phyloP scores from a whole-genome alignment of 2,888 invertebrate genomes.

The Trachelus troglodyta region DNA sequence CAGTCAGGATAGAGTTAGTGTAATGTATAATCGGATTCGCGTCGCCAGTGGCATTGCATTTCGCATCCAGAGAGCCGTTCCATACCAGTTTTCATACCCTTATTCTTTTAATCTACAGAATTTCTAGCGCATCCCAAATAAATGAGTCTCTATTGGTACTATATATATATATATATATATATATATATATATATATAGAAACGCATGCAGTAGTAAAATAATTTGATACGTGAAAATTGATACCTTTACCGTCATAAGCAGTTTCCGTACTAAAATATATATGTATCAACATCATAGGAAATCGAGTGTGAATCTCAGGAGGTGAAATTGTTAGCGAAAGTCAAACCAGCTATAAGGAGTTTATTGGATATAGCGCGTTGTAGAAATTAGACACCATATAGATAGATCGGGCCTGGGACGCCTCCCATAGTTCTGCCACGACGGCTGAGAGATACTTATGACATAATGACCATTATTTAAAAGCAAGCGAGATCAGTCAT shows the following conservation, averaged over 20 bases:
- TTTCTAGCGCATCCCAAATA: background rate
- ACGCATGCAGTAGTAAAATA: background rate
- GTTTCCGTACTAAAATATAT: background rate
- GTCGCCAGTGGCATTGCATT: slow-evolving; percentile 2
- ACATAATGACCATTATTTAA: slow-evolving; percentile 56
- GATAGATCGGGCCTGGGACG: slow-evolving; percentile 29
- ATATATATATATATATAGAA: background rate
- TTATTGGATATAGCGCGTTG: slow-evolving; percentile 22
- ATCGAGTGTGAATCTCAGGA: background rate
- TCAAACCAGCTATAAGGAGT: slow-evolving; percentile 4
- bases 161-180: too few species aligned
- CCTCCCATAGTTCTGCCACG: slow-evolving; percentile 18
- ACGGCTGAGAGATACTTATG: slow-evolving; percentile 30
- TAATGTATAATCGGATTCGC: slow-evolving; percentile 24
- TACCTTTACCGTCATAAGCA: background rate
- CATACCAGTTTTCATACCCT: background rate
- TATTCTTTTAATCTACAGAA: background rate
- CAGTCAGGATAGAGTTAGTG: slow-evolving; percentile 18
- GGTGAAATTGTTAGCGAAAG: background rate
- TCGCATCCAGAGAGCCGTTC: background rate
- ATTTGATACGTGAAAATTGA: background rate
- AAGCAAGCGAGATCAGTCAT: slow-evolving; percentile 38
- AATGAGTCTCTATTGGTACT: background rate
- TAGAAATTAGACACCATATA: slow-evolving; percentile 26
- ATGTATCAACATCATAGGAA: background rate